Percentiles rank a stretch among this genome's conserved stretches.
These are phyloP conservation scores for Tetranychus piercei DNA, from an alignment of 2,888 invertebrate genomes.

Conservation along the genomic window DNA sequence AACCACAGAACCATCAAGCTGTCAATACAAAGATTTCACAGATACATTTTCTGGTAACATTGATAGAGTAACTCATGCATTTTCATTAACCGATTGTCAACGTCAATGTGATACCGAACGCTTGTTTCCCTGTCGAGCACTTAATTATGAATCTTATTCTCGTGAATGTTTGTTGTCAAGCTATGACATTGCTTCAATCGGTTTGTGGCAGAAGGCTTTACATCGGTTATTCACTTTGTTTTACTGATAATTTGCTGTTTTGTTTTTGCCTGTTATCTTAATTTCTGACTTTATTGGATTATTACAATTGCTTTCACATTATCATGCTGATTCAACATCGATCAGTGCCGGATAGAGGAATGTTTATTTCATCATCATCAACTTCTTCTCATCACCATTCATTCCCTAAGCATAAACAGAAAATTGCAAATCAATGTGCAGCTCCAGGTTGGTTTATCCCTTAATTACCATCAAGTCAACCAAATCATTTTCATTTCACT, in stretches of 20 bases:
- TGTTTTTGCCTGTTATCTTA: background rate
- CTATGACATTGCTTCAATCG: conserved; percentile 40
- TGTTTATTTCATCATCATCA: background rate
- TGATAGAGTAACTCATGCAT: conserved; percentile 30
- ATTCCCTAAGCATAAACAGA: too few species aligned
- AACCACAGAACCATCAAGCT: conserved; percentile 33
- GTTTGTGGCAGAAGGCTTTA: conserved; percentile 47
- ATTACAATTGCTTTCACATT: background rate
- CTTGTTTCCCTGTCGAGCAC: conserved; percentile 34
- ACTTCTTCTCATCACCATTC: background rate
- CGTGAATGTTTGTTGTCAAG: conserved; percentile 51
- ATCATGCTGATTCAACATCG: background rate
- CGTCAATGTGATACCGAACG: conserved; percentile 34
- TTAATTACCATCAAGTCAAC: background rate
- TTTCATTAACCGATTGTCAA: conserved; percentile 33
- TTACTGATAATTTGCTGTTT: background rate
- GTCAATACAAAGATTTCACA: conserved; percentile 34
- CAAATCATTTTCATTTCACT: background rate
- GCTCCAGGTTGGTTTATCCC: conserved; percentile 24
- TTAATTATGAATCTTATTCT: conserved; percentile 28
- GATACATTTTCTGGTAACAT: conserved; percentile 34
- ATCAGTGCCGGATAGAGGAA: background rate
- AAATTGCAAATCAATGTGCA: conserved; percentile 39
- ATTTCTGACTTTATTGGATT: background rate
- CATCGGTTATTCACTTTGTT: background rate